Evolutionary conservation across 1,140 invertebrate species (phyloP).

Genomic region (Saxidomus purpurata): DNA sequence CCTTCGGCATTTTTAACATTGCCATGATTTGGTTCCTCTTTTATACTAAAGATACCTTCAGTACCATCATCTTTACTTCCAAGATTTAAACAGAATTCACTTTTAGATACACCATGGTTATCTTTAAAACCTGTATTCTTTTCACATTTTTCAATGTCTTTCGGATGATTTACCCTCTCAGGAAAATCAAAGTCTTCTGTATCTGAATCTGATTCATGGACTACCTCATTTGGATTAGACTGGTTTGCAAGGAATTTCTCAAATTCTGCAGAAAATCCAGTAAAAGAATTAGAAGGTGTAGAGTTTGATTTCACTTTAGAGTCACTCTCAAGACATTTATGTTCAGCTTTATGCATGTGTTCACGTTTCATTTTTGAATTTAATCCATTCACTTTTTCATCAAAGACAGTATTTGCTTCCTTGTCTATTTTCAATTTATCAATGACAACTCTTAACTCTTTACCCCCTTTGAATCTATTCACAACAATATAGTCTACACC

Average conservation of each 20-base stretch:
- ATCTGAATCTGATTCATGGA: constrained; percentile 32
- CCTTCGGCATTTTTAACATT: not conserved
- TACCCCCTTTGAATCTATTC: constrained; percentile 81
- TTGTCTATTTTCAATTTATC: constrained; percentile 68
- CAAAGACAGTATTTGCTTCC: not conserved
- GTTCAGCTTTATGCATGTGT: not conserved
- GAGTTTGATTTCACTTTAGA: not conserved
- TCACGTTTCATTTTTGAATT: constrained; percentile 1
- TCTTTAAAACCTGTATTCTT: not conserved
- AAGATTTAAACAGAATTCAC: not conserved
- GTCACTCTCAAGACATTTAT: not conserved
- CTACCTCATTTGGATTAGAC: not conserved
- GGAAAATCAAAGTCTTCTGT: constrained; percentile 39
- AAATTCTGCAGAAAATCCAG: constrained; percentile 59
- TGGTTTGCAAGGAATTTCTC: constrained; percentile 61
- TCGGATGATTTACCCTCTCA: not conserved
- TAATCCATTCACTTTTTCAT: not conserved
- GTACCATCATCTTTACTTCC: not conserved
- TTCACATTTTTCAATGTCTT: not conserved
- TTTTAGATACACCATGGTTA: not conserved
- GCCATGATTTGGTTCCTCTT: not conserved
- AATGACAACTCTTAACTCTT: constrained; percentile 76
- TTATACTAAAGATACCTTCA: not conserved
- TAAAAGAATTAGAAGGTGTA: not conserved
- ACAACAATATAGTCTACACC: constrained; percentile 80